Conservation (phyloP, 2,113 vertebrate genomes). For the Noctilio leporinus region DNA sequence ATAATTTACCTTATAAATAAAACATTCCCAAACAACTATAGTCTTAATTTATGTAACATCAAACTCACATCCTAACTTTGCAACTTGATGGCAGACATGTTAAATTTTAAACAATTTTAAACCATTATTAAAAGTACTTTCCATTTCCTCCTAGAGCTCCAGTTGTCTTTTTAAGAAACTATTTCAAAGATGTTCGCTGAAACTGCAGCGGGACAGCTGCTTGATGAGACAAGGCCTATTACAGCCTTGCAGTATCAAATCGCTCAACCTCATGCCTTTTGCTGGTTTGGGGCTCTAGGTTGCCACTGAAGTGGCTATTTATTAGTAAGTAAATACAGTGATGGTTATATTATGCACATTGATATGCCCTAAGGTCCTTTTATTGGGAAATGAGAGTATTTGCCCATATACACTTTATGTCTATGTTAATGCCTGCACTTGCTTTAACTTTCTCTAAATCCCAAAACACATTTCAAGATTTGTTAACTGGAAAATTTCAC, state of each 20-base stretch:
- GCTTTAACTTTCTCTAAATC: constrained; percentile 61
- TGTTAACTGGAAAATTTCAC: constrained; percentile 66
- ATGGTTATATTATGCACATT: constrained; percentile 67
- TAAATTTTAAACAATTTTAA: constrained; percentile 68
- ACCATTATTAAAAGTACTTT: constrained; percentile 44
- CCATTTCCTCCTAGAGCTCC: constrained; percentile 9
- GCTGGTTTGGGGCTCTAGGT: constrained; percentile 37
- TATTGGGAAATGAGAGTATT: constrained; percentile 56
- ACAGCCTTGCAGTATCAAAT: constrained; percentile 40
- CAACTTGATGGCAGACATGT: constrained; percentile 32
- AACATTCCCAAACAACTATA: constrained; percentile 39
- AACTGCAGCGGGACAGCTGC: constrained; percentile 57
- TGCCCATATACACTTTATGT: constrained; percentile 55
- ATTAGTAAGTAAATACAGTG: constrained; percentile 68
- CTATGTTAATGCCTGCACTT: constrained; percentile 58
- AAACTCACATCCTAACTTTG: constrained; percentile 34
- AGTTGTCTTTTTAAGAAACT: constrained; percentile 45
- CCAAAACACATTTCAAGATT: constrained; percentile 51
- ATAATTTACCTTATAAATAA: constrained; percentile 64
- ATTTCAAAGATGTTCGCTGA: constrained; percentile 40
- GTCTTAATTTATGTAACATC: constrained; percentile 49
- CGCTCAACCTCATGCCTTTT: constrained; percentile 43
- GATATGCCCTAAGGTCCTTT: constrained; percentile 51
- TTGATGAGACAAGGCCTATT: constrained; percentile 20
- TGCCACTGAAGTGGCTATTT: constrained; percentile 62